Evolutionary conservation across 1,140 invertebrate species (phyloP), one percentile per base, ranked within the genome.

Genomic region (Anoplophora glabripennis): DNA sequence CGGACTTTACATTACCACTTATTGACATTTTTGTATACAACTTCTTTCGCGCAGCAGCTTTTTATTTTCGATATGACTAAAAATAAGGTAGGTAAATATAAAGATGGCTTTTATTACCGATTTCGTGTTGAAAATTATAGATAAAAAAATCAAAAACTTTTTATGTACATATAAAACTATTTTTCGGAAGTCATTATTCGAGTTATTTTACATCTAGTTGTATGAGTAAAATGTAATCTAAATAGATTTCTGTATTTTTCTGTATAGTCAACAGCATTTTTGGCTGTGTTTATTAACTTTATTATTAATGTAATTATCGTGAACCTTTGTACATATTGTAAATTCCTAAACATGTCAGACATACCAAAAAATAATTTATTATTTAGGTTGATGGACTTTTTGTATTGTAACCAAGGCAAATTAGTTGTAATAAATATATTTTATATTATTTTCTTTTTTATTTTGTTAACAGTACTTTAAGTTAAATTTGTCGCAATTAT

Each of bases 361-460:
- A 66, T 66, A 67, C 65, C 65, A 64, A 67, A 67, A 64, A 67
- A 40, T 61, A 61, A 65, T 57, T 64, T 64, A 64, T 57, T 46
- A 62, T 42, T 59, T 63, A 63, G 56, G 49, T 59, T 51, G 45
- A 55, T 57, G 41, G 53, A 51, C 41, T 54, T 59, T 54, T 63
- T 63, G 55, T 63, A 56, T 47, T 56, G 35, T 59, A 33, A 44
- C 38, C 40, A 54, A 40, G 38, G 40, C 52, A 44, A 28, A 28
- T 28, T 28, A 28, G 21, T 28, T 28, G 21, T 28, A 28, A 28
- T 41, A 41, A 12, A 41, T 17, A 41, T 41, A 41, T 41, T 12
- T 41, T 41, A 12, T 41, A 12, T 12, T 41, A 12, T 12, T 41
- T 12, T 41, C 15, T 41, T 41, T 17, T 41, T n/a, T 12, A 41